Evolutionary conservation across 37 sponge, comb jelly and placozoan species (phyloP).

Genomic region (Aplysina aerophoba): DNA sequence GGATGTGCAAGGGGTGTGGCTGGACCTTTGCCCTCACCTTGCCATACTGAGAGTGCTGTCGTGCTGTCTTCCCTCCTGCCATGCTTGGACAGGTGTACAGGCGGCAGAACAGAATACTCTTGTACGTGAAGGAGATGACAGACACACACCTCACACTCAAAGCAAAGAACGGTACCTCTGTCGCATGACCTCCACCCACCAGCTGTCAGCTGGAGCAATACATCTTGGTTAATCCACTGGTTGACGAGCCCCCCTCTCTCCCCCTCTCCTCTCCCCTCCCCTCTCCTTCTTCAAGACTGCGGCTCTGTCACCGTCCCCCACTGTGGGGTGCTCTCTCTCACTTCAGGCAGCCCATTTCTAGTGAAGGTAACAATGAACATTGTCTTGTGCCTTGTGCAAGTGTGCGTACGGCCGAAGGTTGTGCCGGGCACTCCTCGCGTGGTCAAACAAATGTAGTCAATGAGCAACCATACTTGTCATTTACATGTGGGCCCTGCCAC

Average conservation of each 20-base stretch:
- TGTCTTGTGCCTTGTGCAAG: too few species aligned
- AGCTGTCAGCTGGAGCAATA: too few species aligned
- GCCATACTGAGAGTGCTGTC: background rate
- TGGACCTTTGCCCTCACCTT: background rate
- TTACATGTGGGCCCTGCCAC: too few species aligned
- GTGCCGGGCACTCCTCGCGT: too few species aligned
- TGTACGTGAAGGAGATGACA: background rate
- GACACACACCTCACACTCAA: background rate
- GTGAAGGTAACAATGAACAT: background rate
- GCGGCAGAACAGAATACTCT: background rate
- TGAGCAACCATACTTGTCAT: too few species aligned
- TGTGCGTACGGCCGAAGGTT: too few species aligned
- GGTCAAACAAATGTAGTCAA: too few species aligned
- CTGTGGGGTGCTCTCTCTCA: background rate
- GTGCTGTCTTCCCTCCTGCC: background rate
- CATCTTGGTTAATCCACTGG: background rate
- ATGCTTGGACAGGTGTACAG: background rate
- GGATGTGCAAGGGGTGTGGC: background rate
- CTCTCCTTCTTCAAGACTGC: background rate
- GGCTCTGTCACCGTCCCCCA: background rate
- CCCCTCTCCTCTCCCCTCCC: background rate
- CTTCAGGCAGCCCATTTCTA: background rate
- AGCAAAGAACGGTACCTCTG: background rate
- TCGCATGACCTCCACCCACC: too few species aligned
- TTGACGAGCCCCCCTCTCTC: background rate